A percentile compares a stretch with the other conserved stretches of the same genome.
Evolutionary conservation across 2,888 invertebrate species (phyloP).

Genomic region (Sesia bembeciformis): DNA sequence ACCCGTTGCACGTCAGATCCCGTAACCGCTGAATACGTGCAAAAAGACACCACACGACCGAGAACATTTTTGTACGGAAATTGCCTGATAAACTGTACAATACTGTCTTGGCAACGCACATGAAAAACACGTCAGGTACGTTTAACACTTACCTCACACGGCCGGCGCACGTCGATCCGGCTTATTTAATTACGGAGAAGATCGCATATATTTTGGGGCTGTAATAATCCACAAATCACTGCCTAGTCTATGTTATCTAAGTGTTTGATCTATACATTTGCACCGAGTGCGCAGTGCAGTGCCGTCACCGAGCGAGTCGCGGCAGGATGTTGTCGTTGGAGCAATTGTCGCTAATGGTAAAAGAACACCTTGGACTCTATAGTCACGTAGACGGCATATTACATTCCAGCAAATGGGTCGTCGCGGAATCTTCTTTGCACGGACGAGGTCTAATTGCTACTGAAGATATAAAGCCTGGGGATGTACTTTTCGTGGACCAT

Average conservation of each 20-base stretch:
- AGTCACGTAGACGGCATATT: constrained; percentile 28
- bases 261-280: constrained; percentile 54
- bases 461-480: constrained; percentile 78
- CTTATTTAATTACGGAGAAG: constrained; percentile 49
- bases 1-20: too few species aligned
- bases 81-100: constrained; percentile 14
- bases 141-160: constrained; percentile 32
- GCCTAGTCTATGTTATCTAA: constrained; percentile 54
- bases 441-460: constrained; percentile 83
- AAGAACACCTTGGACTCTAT: constrained; percentile 55
- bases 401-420: constrained; percentile 69
- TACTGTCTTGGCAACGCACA: constrained; percentile 46
- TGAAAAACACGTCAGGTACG: constrained; percentile 42
- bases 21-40: too few species aligned
- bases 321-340: constrained; percentile 70
- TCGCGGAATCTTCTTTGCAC: constrained; percentile 75
- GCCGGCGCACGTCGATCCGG: constrained; percentile 39
- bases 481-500: constrained; percentile 80
- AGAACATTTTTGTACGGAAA: too few species aligned
- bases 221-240: constrained; percentile 37
- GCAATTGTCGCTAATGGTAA: constrained; percentile 62
- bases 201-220: constrained; percentile 44
- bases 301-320: constrained; percentile 46
- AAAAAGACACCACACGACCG: too few species aligned
- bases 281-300: constrained; percentile 58